Evolutionary conservation across 1,140 invertebrate species (phyloP).

Genomic region (Micrasema minimum): DNA sequence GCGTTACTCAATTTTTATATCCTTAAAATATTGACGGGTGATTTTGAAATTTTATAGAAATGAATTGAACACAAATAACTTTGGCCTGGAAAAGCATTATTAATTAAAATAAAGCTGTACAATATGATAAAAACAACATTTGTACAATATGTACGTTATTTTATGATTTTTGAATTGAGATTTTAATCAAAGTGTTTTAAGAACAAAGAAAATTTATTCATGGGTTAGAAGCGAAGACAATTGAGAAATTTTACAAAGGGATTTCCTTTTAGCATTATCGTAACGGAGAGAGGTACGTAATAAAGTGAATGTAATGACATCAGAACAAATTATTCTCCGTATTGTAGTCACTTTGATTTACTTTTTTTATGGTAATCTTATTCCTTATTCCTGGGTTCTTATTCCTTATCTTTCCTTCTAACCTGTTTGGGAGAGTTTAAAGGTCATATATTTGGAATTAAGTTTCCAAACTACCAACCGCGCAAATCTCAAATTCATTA

Average conservation of each 20-base stretch:
- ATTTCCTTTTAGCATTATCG: background rate
- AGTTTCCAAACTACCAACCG: no score
- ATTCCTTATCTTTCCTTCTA: no score
- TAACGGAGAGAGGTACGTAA: background rate
- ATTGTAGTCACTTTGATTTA: constrained; percentile 28
- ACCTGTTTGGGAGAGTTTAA: no score
- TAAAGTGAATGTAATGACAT: background rate
- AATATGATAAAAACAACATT: no score
- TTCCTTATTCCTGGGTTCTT: background rate
- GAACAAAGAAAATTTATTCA: constrained; percentile 25
- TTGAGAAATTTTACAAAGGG: constrained; percentile 13
- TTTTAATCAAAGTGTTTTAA: background rate
- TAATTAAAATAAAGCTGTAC: no score
- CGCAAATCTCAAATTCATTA: no score
- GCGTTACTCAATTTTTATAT: no score
- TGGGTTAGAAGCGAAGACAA: constrained; percentile 4
- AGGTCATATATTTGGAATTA: no score
- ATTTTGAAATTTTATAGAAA: no score
- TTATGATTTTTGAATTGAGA: background rate
- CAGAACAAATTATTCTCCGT: constrained; percentile 1
- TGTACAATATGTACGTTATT: background rate
- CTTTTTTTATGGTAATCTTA: background rate
- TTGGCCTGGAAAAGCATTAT: no score
- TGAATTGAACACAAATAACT: no score
- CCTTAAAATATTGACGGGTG: no score